Conservation (phyloP, 1,140 invertebrate genomes). For the Leptonema lineaticorne region DNA sequence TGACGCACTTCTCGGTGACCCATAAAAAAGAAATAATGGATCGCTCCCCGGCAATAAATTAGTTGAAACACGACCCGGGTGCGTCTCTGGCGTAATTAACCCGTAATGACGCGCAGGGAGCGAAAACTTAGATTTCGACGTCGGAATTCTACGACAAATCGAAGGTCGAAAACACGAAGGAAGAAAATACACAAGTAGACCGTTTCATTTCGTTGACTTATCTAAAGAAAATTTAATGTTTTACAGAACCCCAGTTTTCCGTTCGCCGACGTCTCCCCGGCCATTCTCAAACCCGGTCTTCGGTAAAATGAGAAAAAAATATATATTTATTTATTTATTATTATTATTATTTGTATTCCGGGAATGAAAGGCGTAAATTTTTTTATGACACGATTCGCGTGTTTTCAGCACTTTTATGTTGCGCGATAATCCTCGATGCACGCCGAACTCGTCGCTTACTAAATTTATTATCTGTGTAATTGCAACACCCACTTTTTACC, state of each 20-base stretch:
- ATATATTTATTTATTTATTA: no score
- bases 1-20: not conserved
- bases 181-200: no score
- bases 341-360: not conserved
- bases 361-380: not conserved
- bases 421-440: not conserved
- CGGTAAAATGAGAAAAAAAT: no score
- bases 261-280: no score
- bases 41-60: slow-evolving; percentile 7
- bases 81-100: slow-evolving; percentile 10
- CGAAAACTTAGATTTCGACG: not conserved
- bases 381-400: not conserved
- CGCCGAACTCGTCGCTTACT: not conserved
- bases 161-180: not conserved
- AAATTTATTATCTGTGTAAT: not conserved
- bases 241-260: no score
- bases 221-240: no score
- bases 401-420: not conserved
- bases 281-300: no score
- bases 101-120: slow-evolving; percentile 1
- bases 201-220: no score
- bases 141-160: not conserved
- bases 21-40: not conserved
- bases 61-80: not conserved
- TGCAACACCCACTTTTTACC: no score